These are phyloP conservation scores for Montipora efflorescens DNA, from an alignment of 64 coral and sea anemone genomes.

Conservation along the genomic window DNA sequence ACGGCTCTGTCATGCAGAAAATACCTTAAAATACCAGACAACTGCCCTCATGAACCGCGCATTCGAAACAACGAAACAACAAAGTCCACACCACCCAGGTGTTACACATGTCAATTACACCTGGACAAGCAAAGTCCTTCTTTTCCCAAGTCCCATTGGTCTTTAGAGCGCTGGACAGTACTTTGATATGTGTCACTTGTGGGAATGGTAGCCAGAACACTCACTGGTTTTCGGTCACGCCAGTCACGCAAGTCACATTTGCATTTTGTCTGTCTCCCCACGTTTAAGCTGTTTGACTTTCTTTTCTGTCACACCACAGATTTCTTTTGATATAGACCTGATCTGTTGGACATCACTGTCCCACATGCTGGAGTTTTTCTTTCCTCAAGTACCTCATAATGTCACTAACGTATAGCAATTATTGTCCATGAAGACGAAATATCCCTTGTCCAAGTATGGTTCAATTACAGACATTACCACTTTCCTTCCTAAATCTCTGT, in stretches of 20 bases:
- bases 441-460: constrained; percentile 28
- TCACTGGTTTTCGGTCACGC: neutral
- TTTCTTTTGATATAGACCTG: constrained; percentile 6
- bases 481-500: neutral
- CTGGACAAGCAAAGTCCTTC: constrained; percentile 28
- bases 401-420: constrained; percentile 30
- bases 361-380: constrained; percentile 30
- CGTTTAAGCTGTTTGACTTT: constrained; percentile 27
- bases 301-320: constrained; percentile 12
- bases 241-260: constrained; percentile 28
- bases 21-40: constrained; percentile 50
- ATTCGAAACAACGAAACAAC: constrained; percentile 2
- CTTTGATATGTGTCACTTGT: constrained; percentile 11
- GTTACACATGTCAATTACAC: constrained; percentile 47
- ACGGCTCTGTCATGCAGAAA: constrained; percentile 24
- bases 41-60: constrained; percentile 40
- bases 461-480: constrained; percentile 14
- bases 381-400: neutral
- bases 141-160: constrained; percentile 41
- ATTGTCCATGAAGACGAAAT: constrained; percentile 21
- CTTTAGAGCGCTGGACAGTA: constrained; percentile 27
- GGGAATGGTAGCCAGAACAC: neutral
- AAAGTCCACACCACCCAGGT: constrained; percentile 49
- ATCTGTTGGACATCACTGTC: constrained; percentile 21
- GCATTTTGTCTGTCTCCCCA: constrained; percentile 6